phyloP scores from a whole-genome alignment of 2,888 invertebrate species.

The Muschampia plurimacula region DNA sequence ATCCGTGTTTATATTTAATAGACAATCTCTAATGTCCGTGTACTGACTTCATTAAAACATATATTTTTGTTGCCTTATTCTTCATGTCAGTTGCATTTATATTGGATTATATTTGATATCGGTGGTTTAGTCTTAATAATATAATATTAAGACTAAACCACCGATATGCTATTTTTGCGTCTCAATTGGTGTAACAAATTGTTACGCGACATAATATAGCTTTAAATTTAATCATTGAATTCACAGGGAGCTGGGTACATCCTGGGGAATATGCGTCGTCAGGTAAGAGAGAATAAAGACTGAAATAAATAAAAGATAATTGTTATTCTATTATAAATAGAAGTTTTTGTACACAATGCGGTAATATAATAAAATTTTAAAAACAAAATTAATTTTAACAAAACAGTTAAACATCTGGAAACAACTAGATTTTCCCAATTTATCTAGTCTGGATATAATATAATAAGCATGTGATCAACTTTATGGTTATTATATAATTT shows the following conservation, averaged over 20 bases:
- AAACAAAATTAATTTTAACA: not conserved
- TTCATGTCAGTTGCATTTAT: not conserved
- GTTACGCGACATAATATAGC: conserved; percentile 5
- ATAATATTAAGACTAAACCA: too few species aligned
- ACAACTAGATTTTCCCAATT: not conserved
- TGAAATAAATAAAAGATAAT: not conserved
- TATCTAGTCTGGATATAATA: not conserved
- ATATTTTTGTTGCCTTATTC: conserved; percentile 4
- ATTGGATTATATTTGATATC: not conserved
- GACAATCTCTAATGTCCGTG: not conserved
- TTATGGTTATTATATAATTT: conserved; percentile 25
- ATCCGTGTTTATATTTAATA: not conserved
- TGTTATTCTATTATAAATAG: not conserved
- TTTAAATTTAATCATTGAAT: conserved; percentile 33
- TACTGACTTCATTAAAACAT: conserved; percentile 2
- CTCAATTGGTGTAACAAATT: not conserved
- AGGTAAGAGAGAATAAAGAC: conserved; percentile 86
- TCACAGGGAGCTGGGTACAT: conserved; percentile 97
- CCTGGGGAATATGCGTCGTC: conserved; percentile 99
- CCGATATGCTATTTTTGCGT: not conserved
- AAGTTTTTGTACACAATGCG: not conserved
- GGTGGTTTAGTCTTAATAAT: not conserved
- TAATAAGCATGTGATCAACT: not conserved
- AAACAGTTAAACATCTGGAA: not conserved
- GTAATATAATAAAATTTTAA: not conserved